Conservation (phyloP, 1,140 invertebrate genomes). For the Delia radicum region DNA sequence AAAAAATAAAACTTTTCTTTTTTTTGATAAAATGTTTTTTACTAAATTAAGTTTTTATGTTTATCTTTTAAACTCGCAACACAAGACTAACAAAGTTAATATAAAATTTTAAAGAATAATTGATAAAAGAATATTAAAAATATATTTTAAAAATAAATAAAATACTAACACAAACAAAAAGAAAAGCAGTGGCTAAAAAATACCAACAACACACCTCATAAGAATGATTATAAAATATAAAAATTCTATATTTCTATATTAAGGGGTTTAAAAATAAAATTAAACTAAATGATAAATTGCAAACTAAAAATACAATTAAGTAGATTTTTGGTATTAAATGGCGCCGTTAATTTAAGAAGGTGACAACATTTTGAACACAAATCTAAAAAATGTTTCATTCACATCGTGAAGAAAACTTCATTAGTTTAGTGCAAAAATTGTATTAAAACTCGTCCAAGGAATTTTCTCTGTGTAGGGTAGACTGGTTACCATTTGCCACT, state of each 20-base stretch:
- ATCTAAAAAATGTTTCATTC: too few relatives aligned
- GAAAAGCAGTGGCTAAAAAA: background rate
- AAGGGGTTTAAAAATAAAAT: background rate
- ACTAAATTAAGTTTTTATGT: background rate
- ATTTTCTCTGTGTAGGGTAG: too few relatives aligned
- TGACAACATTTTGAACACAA: too few relatives aligned
- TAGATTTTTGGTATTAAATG: too few relatives aligned
- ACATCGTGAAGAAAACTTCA: too few relatives aligned
- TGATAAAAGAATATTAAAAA: background rate
- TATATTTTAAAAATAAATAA: background rate
- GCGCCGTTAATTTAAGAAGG: too few relatives aligned
- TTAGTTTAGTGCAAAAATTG: too few relatives aligned
- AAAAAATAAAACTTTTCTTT: too few relatives aligned
- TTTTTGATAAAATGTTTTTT: background rate
- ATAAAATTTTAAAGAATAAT: background rate
- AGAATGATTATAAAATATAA: background rate
- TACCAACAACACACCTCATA: too few relatives aligned
- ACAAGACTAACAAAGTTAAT: background rate
- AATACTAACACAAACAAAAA: background rate
- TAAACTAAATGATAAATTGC: background rate
- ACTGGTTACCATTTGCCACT: too few relatives aligned
- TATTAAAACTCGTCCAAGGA: too few relatives aligned
- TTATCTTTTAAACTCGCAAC: background rate
- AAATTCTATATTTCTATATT: background rate
- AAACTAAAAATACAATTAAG: too few relatives aligned